Conservation (phyloP, 2,888 invertebrate genomes). For the Tipula confusa region DNA sequence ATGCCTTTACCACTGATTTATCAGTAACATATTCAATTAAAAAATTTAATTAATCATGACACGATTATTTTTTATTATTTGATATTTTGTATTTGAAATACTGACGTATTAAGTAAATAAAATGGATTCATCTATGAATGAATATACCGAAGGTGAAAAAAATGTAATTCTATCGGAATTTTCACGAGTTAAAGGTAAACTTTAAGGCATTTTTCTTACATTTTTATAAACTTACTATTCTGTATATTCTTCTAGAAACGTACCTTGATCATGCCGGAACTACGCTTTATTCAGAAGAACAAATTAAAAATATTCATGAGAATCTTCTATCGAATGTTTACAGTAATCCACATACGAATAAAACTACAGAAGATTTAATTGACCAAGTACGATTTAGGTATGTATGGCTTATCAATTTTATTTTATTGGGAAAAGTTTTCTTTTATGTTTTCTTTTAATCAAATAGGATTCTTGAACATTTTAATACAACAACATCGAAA, state of each 20-base stretch:
- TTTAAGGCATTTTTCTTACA: no score
- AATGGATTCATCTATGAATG: neutral
- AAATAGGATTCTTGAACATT: conserved; percentile 73
- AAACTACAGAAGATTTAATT: conserved; percentile 73
- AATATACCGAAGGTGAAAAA: neutral
- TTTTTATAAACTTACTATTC: neutral
- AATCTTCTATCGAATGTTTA: conserved; percentile 70
- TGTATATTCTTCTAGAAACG: conserved; percentile 44
- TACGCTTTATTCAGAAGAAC: conserved; percentile 71
- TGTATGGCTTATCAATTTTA: neutral
- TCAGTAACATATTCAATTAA: no score
- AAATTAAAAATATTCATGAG: conserved; percentile 60
- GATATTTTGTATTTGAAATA: no score
- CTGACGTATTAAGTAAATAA: neutral
- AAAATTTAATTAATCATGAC: no score
- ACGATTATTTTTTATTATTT: no score
- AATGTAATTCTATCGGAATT: neutral
- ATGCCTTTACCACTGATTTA: no score
- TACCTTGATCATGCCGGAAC: conserved; percentile 91
- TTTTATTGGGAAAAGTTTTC: neutral
- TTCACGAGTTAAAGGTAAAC: neutral
- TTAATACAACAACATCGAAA: conserved; percentile 72
- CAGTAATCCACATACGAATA: conserved; percentile 89
- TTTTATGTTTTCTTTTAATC: neutral
- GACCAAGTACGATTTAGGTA: conserved; percentile 78